Evolutionary conservation across 2,113 vertebrate genomes (phyloP), one percentile per base, ranked within the genome.

Genomic region (Pelusios castaneus): DNA sequence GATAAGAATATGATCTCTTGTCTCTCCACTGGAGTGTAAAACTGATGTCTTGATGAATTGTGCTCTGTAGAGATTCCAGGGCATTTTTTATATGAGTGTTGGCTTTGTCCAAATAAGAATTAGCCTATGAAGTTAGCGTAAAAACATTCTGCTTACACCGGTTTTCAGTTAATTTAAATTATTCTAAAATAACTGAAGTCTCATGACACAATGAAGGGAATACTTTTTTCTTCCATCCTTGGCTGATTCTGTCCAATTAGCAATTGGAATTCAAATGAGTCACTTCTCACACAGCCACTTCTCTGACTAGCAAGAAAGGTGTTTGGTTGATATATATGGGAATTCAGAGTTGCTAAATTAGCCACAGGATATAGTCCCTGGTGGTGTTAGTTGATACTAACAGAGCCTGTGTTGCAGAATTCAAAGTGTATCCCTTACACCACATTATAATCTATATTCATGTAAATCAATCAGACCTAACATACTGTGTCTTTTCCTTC

Each of bases 31-130:
- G 0, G 85, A 6, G 82, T 91, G 51, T 79, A 87, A 34, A 5
- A 38, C 38, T 86, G 4, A n/a, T 67, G 17, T n/a, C 63, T 67
- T 86, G n/a, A 79, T 29, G 70, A 76, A 31, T 38, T 87, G 76
- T 47, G 29, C 11, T 73, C 80, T 49, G 82, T 93, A 84, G 58
- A 80, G 84, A 75, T 94, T 84, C 83, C 34, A 60, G 43, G 10
- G 82, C 10, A 34, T 25, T 21, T 4, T 0, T 76, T 78, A 29
- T 80, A 49, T 75, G 38, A 27, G 12, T 27, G 3, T 75, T 75
- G 34, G 4, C 34, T 67, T 67, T 43, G 22, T 12, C 77, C 85
- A 90, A 47, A 47, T n/a, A 83, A 22, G 41, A 75, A 75, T 43
- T 75, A 43, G 63, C 63, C 11, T 25, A 25, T 75, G 38, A 75